phyloP scores from a whole-genome alignment of 1,140 invertebrate genomes.

The Pachypeltis micranthus region DNA sequence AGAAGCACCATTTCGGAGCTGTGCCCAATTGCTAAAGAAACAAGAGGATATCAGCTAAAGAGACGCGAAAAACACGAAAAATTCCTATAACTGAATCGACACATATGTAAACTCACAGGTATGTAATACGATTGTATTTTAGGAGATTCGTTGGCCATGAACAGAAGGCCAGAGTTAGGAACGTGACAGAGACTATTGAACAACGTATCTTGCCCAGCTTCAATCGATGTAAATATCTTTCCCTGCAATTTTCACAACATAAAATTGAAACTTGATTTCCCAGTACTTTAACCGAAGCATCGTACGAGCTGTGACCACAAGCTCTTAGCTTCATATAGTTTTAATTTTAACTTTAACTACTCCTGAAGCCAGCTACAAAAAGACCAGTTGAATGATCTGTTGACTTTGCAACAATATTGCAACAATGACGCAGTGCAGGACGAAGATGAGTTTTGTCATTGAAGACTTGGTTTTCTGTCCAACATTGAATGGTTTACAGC shows the following conservation, averaged over 20 bases:
- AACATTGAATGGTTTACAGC: too few species aligned
- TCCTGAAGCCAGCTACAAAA: too few species aligned
- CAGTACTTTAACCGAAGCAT: too few species aligned
- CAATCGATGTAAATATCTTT: conserved; percentile 85
- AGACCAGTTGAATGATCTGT: too few species aligned
- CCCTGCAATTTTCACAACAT: conserved; percentile 46
- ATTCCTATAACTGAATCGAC: neutral
- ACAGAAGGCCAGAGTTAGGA: conserved; percentile 79
- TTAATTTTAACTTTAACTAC: too few species aligned
- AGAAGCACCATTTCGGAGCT: conserved; percentile 93
- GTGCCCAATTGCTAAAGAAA: conserved; percentile 65
- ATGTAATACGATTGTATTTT: conserved; percentile 95
- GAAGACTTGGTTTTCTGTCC: too few species aligned
- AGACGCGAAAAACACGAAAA: conserved; percentile 1
- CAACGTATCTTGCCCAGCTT: conserved; percentile 55
- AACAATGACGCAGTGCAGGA: too few species aligned
- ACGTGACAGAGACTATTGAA: conserved; percentile 87
- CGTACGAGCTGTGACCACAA: too few species aligned
- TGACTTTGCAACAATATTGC: too few species aligned
- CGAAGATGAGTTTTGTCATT: too few species aligned
- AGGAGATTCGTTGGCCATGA: conserved; percentile 85
- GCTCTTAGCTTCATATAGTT: too few species aligned
- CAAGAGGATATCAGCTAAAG: neutral
- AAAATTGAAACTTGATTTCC: too few species aligned
- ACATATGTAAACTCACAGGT: conserved; percentile 63